These are phyloP conservation scores for Sylvilagus bachmani DNA, from an alignment of 2,113 vertebrate genomes.

Conservation along the genomic window DNA sequence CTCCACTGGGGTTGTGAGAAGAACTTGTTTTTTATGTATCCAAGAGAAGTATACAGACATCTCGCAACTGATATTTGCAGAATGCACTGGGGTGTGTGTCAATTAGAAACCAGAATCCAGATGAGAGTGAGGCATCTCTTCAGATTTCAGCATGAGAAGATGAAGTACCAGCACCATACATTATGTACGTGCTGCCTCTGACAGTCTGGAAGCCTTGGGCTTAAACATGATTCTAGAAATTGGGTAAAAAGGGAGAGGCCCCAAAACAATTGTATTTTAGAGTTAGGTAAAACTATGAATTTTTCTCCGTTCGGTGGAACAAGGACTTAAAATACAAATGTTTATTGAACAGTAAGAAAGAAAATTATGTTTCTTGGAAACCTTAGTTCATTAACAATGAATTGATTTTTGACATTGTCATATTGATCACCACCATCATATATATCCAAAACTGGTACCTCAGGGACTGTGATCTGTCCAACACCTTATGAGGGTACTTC, in stretches of 20 bases:
- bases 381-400: not conserved
- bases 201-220: not conserved
- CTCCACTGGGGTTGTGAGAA: not conserved
- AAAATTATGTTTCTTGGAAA: conserved; percentile 36
- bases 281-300: not conserved
- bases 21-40: not conserved
- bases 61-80: not conserved
- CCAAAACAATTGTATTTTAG: not conserved
- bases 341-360: not conserved
- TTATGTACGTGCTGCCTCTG: not conserved
- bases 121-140: not conserved
- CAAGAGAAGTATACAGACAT: not conserved
- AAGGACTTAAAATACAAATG: conserved; percentile 7
- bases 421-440: not conserved
- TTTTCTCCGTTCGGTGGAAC: not conserved
- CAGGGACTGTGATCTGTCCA: not conserved
- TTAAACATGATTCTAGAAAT: not conserved
- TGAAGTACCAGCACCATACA: not conserved
- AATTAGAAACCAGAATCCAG: not conserved
- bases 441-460: not conserved
- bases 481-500: not conserved
- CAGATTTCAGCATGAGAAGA: not conserved
- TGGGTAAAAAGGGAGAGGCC: not conserved
- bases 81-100: not conserved
- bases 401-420: not conserved